Conservation (phyloP, 2,113 vertebrate genomes). For the Varanus komodoensis region DNA sequence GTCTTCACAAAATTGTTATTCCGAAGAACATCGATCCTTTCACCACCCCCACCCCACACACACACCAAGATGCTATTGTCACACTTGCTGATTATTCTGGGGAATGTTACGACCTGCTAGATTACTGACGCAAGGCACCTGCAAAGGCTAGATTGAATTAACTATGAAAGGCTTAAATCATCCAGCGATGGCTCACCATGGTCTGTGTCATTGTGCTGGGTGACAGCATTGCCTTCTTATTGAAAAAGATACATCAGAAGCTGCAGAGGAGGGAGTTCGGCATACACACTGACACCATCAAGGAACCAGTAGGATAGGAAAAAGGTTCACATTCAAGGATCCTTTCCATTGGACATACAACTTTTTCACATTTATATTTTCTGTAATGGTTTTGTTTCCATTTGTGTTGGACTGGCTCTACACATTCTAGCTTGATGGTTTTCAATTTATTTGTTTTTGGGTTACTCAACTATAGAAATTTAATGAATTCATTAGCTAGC, state of each 20-base stretch:
- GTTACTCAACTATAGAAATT: not conserved
- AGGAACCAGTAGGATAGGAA: not conserved
- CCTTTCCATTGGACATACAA: not conserved
- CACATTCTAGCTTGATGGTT: not conserved
- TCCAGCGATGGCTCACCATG: conserved; percentile 34
- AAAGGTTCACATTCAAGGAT: not conserved
- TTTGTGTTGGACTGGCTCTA: not conserved
- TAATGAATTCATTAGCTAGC: not conserved
- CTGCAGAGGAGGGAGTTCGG: not conserved
- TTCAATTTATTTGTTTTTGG: not conserved
- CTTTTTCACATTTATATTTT: not conserved
- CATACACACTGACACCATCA: not conserved
- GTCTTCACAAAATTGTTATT: not conserved
- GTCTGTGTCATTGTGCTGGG: conserved; percentile 28
- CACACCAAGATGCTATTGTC: conserved; percentile 50
- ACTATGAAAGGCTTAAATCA: conserved; percentile 58
- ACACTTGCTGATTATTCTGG: conserved; percentile 48
- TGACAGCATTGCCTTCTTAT: not conserved
- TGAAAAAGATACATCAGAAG: conserved; percentile 2
- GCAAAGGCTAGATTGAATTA: conserved; percentile 50
- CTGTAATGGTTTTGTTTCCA: not conserved
- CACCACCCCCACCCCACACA: not conserved
- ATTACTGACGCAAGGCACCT: conserved; percentile 54
- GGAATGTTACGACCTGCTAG: conserved; percentile 46
- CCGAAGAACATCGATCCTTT: conserved; percentile 9